Percentiles rank a stretch among this genome's conserved stretches.
phyloP scores from a whole-genome alignment of 35 echinoderm and acorn worm genomes.

The Apostichopus californicus region DNA sequence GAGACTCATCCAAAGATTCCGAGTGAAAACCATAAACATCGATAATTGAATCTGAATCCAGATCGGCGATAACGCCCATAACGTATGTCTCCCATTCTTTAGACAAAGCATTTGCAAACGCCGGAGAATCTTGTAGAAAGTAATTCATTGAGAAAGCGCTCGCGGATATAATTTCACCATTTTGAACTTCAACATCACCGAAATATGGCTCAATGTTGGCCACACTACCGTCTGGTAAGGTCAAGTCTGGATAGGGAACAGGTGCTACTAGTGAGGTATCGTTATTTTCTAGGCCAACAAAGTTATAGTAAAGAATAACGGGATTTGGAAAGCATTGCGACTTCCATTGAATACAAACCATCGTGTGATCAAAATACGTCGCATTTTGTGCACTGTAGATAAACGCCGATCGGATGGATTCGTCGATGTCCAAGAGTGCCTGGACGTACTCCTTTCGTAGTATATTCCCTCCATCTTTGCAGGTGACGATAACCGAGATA shows the following conservation, averaged over 20 bases:
- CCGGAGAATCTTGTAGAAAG: constrained; percentile 14
- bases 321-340: constrained; percentile 67
- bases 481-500: constrained; percentile 40
- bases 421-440: constrained; percentile 63
- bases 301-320: constrained; percentile 32
- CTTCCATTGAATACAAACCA: constrained; percentile 45
- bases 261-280: constrained; percentile 1
- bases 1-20: constrained; percentile 59
- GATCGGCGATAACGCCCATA: background rate
- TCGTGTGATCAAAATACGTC: constrained; percentile 2
- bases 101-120: constrained; percentile 20
- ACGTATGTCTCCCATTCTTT: constrained; percentile 66
- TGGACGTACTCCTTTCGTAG: constrained; percentile 57
- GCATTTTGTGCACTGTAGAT: background rate
- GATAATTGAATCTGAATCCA: constrained; percentile 21
- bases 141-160: constrained; percentile 40
- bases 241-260: constrained; percentile 41
- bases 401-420: constrained; percentile 9
- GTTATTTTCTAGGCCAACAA: background rate
- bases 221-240: constrained; percentile 17
- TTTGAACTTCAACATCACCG: background rate
- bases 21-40: constrained; percentile 55
- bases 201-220: constrained; percentile 10
- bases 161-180: constrained; percentile 27
- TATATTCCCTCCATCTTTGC: constrained; percentile 63